These are phyloP conservation scores for Passer domesticus DNA, from an alignment of 2,113 vertebrate genomes.

Conservation along the genomic window DNA sequence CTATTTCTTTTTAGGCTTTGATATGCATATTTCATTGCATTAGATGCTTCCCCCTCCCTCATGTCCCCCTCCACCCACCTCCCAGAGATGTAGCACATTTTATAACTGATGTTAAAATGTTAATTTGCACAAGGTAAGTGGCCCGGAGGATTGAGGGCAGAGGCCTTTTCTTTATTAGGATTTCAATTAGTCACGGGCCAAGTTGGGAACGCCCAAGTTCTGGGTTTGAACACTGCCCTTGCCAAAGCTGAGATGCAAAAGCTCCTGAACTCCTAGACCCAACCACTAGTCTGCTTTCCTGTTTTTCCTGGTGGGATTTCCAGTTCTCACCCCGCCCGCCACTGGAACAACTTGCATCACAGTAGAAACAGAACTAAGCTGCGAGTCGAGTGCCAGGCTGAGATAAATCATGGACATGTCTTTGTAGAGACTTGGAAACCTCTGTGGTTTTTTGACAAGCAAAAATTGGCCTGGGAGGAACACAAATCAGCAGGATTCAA, in stretches of 20 bases:
- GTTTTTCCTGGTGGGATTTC: slow-evolving; percentile 39
- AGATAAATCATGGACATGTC: slow-evolving; percentile 43
- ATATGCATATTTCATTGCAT: slow-evolving; percentile 73
- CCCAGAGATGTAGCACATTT: slow-evolving; percentile 67
- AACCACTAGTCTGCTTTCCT: slow-evolving; percentile 16
- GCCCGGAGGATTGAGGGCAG: slow-evolving; percentile 66
- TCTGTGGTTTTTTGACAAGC: slow-evolving; percentile 36
- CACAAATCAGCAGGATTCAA: slow-evolving; percentile 55
- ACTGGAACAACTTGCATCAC: neutral
- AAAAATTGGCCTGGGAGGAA: slow-evolving; percentile 20
- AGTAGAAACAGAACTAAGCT: neutral
- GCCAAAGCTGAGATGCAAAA: neutral
- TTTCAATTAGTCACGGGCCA: slow-evolving; percentile 72
- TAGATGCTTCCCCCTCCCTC: slow-evolving; percentile 56
- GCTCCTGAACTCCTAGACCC: neutral
- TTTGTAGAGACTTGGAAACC: slow-evolving; percentile 52
- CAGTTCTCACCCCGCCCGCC: slow-evolving; percentile 15
- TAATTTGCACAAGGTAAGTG: slow-evolving; percentile 72
- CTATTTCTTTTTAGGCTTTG: slow-evolving; percentile 67
- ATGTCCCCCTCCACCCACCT: slow-evolving; percentile 5
- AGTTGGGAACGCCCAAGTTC: slow-evolving; percentile 43
- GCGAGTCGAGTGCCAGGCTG: neutral
- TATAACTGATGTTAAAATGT: slow-evolving; percentile 74
- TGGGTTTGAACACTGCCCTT: neutral
- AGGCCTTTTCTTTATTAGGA: slow-evolving; percentile 71